Conservation (phyloP, 2,797 vertebrate genomes). For the Lophotriccus pileatus region DNA sequence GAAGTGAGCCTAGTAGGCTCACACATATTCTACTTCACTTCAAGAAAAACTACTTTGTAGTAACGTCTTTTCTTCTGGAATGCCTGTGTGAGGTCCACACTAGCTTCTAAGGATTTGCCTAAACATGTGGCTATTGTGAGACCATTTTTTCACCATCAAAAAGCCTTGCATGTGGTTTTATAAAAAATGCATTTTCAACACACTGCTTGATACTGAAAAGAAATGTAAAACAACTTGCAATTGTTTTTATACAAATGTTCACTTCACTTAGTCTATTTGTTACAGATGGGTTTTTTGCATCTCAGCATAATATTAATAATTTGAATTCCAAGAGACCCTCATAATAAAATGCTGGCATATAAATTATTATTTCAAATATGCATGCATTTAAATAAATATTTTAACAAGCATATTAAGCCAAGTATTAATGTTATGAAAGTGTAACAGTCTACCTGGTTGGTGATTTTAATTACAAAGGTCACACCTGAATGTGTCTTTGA, state of each 20-base stretch:
- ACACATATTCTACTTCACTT: slow-evolving; percentile 3
- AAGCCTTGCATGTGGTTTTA: slow-evolving; percentile 72
- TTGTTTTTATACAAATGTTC: slow-evolving; percentile 69
- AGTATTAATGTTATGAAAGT: not conserved
- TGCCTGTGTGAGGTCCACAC: slow-evolving; percentile 65
- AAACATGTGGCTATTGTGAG: slow-evolving; percentile 61
- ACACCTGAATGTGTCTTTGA: not conserved
- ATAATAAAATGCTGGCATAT: slow-evolving; percentile 48
- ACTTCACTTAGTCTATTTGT: slow-evolving; percentile 56
- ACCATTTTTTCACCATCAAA: slow-evolving; percentile 61
- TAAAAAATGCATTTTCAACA: slow-evolving; percentile 70
- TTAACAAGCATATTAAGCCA: slow-evolving; percentile 39
- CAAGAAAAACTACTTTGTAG: slow-evolving; percentile 32
- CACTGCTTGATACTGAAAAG: slow-evolving; percentile 42
- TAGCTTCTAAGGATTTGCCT: slow-evolving; percentile 49
- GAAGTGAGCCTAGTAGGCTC: not conserved
- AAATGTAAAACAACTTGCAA: slow-evolving; percentile 73
- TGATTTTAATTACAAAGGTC: not conserved
- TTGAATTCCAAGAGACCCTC: slow-evolving; percentile 26
- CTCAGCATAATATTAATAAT: slow-evolving; percentile 67
- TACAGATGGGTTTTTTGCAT: slow-evolving; percentile 58
- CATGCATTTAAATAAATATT: slow-evolving; percentile 29
- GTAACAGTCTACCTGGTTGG: not conserved
- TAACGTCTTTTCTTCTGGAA: slow-evolving; percentile 29
- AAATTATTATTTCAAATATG: slow-evolving; percentile 55